These are phyloP conservation scores for Sphinx pinastri DNA, from an alignment of 2,888 invertebrate species.

Conservation along the genomic window DNA sequence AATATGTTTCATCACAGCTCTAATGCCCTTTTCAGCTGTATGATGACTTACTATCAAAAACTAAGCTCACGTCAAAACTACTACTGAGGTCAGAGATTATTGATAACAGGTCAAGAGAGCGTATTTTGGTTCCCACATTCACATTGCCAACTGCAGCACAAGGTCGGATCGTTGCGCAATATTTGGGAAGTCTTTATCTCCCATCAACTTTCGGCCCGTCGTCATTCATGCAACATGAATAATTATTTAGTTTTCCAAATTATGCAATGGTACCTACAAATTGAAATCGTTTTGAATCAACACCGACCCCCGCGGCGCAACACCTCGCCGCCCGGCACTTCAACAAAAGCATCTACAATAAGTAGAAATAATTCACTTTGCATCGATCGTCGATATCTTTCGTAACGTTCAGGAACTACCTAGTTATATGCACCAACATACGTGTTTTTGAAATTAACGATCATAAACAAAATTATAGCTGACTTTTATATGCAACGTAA, in stretches of 20 bases:
- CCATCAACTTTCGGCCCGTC: conserved; percentile 54
- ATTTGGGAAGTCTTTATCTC: conserved; percentile 65
- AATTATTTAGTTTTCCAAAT: conserved; percentile 66
- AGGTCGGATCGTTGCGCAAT: conserved; percentile 60
- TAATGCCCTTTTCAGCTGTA: conserved; percentile 30
- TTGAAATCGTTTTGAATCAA: conserved; percentile 70
- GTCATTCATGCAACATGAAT: conserved; percentile 68
- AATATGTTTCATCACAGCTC: conserved; percentile 13
- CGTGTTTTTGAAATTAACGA: neutral
- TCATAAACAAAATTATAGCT: conserved; percentile 14
- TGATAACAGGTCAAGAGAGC: conserved; percentile 38
- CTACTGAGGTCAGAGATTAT: conserved; percentile 41
- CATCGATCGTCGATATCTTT: conserved; percentile 48
- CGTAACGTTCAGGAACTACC: conserved; percentile 35
- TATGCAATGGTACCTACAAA: conserved; percentile 70
- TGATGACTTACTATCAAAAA: conserved; percentile 30
- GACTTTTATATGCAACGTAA: conserved; percentile 3
- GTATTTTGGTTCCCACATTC: conserved; percentile 45
- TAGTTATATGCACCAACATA: conserved; percentile 13
- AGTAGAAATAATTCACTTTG: conserved; percentile 48
- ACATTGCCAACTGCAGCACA: conserved; percentile 55
- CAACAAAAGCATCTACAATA: conserved; percentile 50
- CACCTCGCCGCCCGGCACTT: conserved; percentile 48
- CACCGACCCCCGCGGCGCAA: conserved; percentile 63
- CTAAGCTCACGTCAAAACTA: conserved; percentile 36